Conservation (phyloP, 2,888 invertebrate species). For the Arctia plantaginis region DNA sequence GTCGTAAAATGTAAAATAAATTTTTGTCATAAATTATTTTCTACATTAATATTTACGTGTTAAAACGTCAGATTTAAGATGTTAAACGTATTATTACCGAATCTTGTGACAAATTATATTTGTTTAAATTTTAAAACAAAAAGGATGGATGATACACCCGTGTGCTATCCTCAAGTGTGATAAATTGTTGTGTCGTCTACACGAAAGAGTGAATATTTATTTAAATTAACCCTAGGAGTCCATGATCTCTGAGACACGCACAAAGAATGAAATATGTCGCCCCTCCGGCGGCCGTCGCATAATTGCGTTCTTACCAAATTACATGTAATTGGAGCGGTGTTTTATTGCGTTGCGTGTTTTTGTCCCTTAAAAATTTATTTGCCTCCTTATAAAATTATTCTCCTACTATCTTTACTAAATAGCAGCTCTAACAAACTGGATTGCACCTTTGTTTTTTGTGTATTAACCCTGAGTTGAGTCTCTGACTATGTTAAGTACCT, state of each 20-base stretch:
- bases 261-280: slow-evolving; percentile 67
- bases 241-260: slow-evolving; percentile 56
- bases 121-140: slow-evolving; percentile 24
- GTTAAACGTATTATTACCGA: slow-evolving; percentile 5
- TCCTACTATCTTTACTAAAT: slow-evolving; percentile 24
- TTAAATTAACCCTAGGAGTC: slow-evolving; percentile 48
- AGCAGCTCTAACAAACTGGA: slow-evolving; percentile 14
- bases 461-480: slow-evolving; percentile 4
- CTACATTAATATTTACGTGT: slow-evolving; percentile 1
- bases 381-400: slow-evolving; percentile 46
- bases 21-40: slow-evolving; percentile 3
- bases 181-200: slow-evolving; percentile 35
- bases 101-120: slow-evolving; percentile 12
- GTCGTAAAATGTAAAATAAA: neutral
- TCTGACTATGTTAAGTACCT: slow-evolving; percentile 22
- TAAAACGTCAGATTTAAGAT: slow-evolving; percentile 4
- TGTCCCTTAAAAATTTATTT: slow-evolving; percentile 57
- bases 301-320: slow-evolving; percentile 72
- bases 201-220: slow-evolving; percentile 54
- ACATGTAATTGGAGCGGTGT: slow-evolving; percentile 66
- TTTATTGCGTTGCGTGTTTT: slow-evolving; percentile 57
- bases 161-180: slow-evolving; percentile 35
- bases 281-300: slow-evolving; percentile 57
- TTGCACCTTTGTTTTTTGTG: slow-evolving; percentile 13
- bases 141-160: slow-evolving; percentile 19